These are phyloP conservation scores for Stenoptilia bipunctidactyla DNA, from an alignment of 2,888 invertebrate genomes.

Conservation along the genomic window DNA sequence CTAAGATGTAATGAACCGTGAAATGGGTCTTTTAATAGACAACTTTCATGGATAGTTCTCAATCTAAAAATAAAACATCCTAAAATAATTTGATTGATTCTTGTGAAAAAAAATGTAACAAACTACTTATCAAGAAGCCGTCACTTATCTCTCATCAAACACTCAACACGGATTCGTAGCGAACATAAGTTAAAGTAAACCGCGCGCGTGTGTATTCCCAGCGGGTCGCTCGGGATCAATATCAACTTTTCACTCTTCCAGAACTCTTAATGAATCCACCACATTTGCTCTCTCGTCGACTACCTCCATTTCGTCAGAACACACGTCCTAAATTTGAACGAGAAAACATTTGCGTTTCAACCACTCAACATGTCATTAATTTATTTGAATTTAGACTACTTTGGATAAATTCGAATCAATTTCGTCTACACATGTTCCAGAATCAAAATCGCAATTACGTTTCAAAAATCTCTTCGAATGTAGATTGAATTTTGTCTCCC, in stretches of 20 bases:
- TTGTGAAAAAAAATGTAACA: too few relatives aligned
- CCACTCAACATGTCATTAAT: neutral
- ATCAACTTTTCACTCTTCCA: slow-evolving; percentile 4
- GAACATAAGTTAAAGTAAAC: slow-evolving; percentile 18
- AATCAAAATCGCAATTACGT: slow-evolving; percentile 1
- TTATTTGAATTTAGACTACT: neutral
- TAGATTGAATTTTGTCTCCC: slow-evolving; percentile 4
- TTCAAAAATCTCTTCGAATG: slow-evolving; percentile 17
- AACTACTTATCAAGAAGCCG: too few relatives aligned
- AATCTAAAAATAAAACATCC: too few relatives aligned
- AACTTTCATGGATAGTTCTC: too few relatives aligned
- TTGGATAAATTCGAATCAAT: neutral
- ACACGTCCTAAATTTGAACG: slow-evolving; percentile 2
- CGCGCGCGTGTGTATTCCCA: slow-evolving; percentile 18
- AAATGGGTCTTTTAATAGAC: too few relatives aligned
- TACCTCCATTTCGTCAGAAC: neutral
- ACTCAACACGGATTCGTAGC: slow-evolving; percentile 8
- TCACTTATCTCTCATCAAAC: slow-evolving; percentile 2
- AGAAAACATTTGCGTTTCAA: too few relatives aligned
- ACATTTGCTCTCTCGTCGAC: slow-evolving; percentile 20
- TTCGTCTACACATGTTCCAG: neutral
- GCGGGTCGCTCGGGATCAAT: slow-evolving; percentile 12
- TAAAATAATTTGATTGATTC: too few relatives aligned
- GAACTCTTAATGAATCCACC: slow-evolving; percentile 15
- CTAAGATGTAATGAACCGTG: too few relatives aligned